Percentiles rank a stretch among this genome's conserved stretches.
Conservation (phyloP, 2,113 vertebrate species). For the Burhinus oedicnemus region DNA sequence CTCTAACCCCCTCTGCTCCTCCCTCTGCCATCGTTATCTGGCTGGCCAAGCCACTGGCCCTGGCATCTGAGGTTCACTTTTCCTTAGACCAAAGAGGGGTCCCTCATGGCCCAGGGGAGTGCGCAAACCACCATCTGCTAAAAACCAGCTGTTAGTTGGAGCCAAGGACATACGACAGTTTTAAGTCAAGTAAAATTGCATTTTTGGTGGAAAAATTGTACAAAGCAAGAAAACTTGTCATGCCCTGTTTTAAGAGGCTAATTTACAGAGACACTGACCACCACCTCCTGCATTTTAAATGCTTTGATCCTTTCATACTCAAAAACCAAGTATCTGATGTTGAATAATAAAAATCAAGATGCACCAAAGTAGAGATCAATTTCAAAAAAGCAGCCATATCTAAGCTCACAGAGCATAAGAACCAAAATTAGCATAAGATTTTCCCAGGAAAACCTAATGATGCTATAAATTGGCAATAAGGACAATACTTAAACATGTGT, state of each 20-base stretch:
- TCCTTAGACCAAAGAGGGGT: background rate
- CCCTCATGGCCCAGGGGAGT: background rate
- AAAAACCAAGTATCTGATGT: background rate
- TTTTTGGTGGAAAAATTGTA: background rate
- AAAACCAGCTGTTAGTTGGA: background rate
- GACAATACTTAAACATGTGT: background rate
- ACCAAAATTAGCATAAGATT: background rate
- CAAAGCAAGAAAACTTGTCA: background rate
- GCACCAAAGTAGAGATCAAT: background rate
- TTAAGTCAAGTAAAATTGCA: background rate
- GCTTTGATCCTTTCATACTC: background rate
- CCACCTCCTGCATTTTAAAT: background rate
- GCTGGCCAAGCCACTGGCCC: too few species aligned
- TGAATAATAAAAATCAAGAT: background rate
- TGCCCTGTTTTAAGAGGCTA: background rate
- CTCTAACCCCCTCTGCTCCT: background rate
- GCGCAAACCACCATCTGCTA: background rate
- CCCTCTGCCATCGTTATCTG: background rate
- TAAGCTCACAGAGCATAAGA: background rate
- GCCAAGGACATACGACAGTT: background rate
- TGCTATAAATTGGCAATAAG: background rate
- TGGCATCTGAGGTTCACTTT: background rate
- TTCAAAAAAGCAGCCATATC: background rate
- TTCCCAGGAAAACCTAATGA: conserved; percentile 21
- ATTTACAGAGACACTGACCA: background rate